Evolutionary conservation across 2,797 vertebrate species (phyloP).

Genomic region (Cyprinodon diabolis): DNA sequence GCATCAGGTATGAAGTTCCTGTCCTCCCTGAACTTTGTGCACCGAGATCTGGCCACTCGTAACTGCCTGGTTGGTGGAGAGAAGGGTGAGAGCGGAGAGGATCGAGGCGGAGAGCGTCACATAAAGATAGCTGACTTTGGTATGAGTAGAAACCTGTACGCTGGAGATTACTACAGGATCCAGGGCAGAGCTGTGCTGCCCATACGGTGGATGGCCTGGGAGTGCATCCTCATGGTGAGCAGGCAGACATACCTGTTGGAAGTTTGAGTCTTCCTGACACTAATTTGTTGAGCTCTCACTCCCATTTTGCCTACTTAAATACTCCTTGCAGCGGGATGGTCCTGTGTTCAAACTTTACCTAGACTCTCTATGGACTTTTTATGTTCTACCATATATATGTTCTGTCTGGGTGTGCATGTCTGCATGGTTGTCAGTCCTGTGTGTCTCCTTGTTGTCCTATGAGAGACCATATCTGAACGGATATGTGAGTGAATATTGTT

Average conservation of each 20-base stretch:
- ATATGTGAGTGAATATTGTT: background rate
- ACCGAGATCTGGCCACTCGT: constrained; percentile 91
- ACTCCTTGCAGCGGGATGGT: too few relatives aligned
- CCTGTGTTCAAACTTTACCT: too few relatives aligned
- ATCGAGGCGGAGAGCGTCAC: constrained; percentile 81
- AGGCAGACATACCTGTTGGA: background rate
- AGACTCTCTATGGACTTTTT: too few relatives aligned
- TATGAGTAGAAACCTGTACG: constrained; percentile 93
- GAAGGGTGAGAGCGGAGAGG: constrained; percentile 81
- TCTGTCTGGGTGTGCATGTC: background rate
- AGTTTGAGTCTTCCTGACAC: background rate
- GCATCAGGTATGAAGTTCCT: constrained; percentile 94
- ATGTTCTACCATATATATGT: too few relatives aligned
- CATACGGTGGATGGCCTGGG: constrained; percentile 98
- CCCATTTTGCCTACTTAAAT: background rate
- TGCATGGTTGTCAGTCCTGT: background rate
- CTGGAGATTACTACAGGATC: constrained; percentile 92
- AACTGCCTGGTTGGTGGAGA: constrained; percentile 93
- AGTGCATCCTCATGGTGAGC: constrained; percentile 94
- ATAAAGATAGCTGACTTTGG: constrained; percentile 96
- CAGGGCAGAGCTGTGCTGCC: constrained; percentile 93
- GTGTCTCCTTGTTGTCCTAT: background rate
- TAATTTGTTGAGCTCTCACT: background rate
- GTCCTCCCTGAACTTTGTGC: constrained; percentile 91
- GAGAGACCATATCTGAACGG: background rate